Evolutionary conservation across 2,888 invertebrate genomes (phyloP).

Genomic region (Neocrepidodera transversa): DNA sequence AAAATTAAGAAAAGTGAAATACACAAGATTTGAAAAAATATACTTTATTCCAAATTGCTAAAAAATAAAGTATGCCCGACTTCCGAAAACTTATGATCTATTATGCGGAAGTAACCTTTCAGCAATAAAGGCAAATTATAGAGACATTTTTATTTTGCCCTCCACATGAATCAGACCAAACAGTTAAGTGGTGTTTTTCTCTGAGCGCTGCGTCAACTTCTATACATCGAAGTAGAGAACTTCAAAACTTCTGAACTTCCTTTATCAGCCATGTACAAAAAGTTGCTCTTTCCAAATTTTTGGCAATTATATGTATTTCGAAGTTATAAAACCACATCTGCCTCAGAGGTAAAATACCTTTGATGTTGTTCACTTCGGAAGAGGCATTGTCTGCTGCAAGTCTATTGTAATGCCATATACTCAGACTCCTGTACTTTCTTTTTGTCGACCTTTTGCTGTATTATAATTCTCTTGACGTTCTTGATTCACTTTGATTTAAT

Average conservation of each 20-base stretch:
- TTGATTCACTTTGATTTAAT: constrained; percentile 17
- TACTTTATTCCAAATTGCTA: too few relatives aligned
- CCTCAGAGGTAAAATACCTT: too few relatives aligned
- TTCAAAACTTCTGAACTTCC: constrained; percentile 20
- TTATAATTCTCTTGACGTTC: constrained; percentile 12
- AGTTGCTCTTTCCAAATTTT: too few relatives aligned
- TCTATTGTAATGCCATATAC: background rate
- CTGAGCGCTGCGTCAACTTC: too few relatives aligned
- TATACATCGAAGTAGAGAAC: constrained; percentile 11
- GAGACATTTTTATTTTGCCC: constrained; percentile 49
- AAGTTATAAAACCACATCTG: too few relatives aligned
- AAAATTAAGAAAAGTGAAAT: too few relatives aligned
- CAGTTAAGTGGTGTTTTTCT: constrained; percentile 24
- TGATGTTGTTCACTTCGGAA: constrained; percentile 46
- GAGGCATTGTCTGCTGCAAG: background rate
- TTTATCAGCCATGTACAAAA: constrained; percentile 38
- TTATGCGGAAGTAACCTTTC: constrained; percentile 45
- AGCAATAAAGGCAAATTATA: constrained; percentile 45
- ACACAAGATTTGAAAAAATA: too few relatives aligned
- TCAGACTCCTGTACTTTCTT: background rate
- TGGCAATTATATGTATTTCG: too few relatives aligned
- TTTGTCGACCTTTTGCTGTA: background rate
- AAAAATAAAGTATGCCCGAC: constrained; percentile 37
- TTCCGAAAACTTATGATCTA: constrained; percentile 52
- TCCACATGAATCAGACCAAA: constrained; percentile 48